Conservation (phyloP, 1,140 invertebrate genomes). For the Bradynema listronoti region DNA sequence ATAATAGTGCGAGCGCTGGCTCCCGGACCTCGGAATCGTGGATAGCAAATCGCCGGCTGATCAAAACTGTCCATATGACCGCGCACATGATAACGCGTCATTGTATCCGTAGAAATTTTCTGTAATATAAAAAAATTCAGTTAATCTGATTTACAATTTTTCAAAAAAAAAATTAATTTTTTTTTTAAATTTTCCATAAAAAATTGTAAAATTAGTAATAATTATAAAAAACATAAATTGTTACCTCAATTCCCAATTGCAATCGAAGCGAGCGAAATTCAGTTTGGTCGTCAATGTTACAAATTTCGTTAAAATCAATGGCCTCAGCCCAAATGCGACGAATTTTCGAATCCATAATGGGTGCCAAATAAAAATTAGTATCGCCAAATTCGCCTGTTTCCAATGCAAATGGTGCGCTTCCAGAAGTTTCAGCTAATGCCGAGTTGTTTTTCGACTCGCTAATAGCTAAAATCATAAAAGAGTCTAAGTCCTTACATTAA, state of each 20-base stretch:
- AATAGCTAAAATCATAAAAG: slow-evolving; percentile 1
- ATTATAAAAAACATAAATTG: slow-evolving; percentile 16
- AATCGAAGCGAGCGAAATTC: slow-evolving; percentile 42
- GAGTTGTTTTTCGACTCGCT: not conserved
- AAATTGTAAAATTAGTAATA: too few relatives aligned
- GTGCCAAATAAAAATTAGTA: too few relatives aligned
- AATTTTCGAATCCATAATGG: slow-evolving; percentile 42
- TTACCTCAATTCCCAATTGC: slow-evolving; percentile 50
- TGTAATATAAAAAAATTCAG: slow-evolving; percentile 26
- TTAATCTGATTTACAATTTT: too few relatives aligned
- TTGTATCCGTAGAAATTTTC: slow-evolving; percentile 49
- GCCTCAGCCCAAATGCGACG: slow-evolving; percentile 45
- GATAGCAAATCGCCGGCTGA: slow-evolving; percentile 51
- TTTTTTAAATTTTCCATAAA: too few relatives aligned
- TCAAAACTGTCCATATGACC: slow-evolving; percentile 56
- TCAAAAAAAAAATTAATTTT: too few relatives aligned
- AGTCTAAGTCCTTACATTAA: not conserved
- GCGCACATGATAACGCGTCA: slow-evolving; percentile 45
- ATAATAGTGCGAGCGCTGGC: slow-evolving; percentile 41
- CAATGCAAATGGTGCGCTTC: not conserved
- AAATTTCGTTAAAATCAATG: slow-evolving; percentile 43
- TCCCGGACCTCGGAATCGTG: slow-evolving; percentile 46
- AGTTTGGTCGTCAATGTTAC: slow-evolving; percentile 46
- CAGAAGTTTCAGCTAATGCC: not conserved
- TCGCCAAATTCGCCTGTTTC: slow-evolving; percentile 7